A percentile compares a stretch with the other conserved stretches of the same genome.
Evolutionary conservation across 2,113 vertebrate genomes (phyloP).

Genomic region (Aphelocoma coerulescens): DNA sequence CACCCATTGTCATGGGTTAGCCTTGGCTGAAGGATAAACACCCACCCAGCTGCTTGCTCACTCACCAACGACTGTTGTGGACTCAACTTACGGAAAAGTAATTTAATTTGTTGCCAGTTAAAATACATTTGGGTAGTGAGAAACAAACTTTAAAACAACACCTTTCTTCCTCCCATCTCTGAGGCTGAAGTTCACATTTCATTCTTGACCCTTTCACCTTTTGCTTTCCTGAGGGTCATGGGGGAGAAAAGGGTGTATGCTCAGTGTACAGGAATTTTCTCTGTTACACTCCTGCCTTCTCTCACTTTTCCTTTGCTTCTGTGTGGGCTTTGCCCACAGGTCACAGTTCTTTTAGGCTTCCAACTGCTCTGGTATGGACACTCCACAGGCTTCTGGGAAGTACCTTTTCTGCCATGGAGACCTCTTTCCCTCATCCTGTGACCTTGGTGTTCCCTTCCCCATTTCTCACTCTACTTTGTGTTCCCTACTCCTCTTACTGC

Average conservation of each 20-base stretch:
- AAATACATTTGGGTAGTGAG: neutral
- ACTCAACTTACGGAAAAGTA: neutral
- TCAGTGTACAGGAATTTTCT: neutral
- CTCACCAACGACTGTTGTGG: neutral
- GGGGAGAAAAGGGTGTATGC: neutral
- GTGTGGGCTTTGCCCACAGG: neutral
- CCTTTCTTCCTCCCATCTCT: neutral
- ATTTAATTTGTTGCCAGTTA: neutral
- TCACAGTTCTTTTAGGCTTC: neutral
- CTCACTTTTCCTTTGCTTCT: neutral
- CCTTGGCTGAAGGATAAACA: neutral
- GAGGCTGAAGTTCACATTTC: neutral
- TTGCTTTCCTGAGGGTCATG: accelerated
- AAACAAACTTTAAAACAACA: neutral
- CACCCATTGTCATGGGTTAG: neutral
- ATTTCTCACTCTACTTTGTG: neutral
- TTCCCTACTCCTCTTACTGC: neutral
- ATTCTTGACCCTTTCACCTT: accelerated
- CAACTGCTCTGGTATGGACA: accelerated
- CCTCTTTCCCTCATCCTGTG: neutral
- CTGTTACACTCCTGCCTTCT: neutral
- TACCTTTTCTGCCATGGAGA: neutral
- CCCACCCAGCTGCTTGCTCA: accelerated
- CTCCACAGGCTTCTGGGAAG: neutral
- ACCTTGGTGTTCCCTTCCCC: neutral